Evolutionary conservation across 2,888 invertebrate species (phyloP).

Genomic region (Dioctria rufipes): DNA sequence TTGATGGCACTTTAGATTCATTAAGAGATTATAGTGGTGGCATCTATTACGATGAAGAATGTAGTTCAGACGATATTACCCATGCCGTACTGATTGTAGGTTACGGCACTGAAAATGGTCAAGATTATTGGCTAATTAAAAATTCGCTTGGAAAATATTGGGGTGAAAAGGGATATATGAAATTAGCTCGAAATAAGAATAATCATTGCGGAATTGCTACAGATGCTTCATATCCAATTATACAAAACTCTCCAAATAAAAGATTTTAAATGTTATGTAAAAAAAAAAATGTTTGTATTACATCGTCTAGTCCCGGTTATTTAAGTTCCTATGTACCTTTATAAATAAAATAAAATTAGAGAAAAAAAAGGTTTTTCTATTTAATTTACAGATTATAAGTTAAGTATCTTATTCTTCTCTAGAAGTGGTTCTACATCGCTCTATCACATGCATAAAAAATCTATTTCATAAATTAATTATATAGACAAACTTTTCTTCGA

Average conservation of each 20-base stretch:
- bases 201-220: constrained; percentile 88
- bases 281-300: too few relatives aligned
- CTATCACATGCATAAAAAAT: too few relatives aligned
- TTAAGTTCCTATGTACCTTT: too few relatives aligned
- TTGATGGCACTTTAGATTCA: constrained; percentile 51
- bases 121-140: constrained; percentile 57
- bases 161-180: constrained; percentile 79
- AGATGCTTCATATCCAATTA: constrained; percentile 84
- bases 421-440: too few relatives aligned
- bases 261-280: neutral
- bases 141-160: constrained; percentile 78
- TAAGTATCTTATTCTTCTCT: too few relatives aligned
- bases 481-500: too few relatives aligned
- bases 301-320: too few relatives aligned
- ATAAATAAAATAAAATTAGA: too few relatives aligned
- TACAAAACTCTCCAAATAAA: constrained; percentile 70
- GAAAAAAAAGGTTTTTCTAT: too few relatives aligned
- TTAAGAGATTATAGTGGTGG: constrained; percentile 50
- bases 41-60: constrained; percentile 53
- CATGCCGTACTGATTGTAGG: constrained; percentile 56
- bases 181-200: constrained; percentile 83
- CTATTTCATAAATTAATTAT: too few relatives aligned
- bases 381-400: too few relatives aligned
- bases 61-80: constrained; percentile 26
- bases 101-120: constrained; percentile 52